A percentile compares a stretch with the other conserved stretches of the same genome.
These are phyloP conservation scores for Mycteria americana DNA, from an alignment of 2,797 vertebrate genomes.

Conservation along the genomic window DNA sequence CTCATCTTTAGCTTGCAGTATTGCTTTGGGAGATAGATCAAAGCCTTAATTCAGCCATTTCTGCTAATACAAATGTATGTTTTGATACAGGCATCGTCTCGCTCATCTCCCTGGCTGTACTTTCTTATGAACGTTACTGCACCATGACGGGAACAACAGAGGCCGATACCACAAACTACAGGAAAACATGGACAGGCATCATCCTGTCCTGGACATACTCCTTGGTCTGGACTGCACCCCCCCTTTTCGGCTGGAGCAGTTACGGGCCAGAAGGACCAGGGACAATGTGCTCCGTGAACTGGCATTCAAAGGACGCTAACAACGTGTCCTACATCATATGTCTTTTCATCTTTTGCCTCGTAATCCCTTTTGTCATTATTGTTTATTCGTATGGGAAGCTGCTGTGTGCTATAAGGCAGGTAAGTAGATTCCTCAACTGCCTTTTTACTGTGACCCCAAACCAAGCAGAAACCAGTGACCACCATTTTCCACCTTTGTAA, in stretches of 20 bases:
- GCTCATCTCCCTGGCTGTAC: slow-evolving; percentile 82
- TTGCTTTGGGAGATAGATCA: rapidly evolving
- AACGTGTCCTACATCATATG: slow-evolving; percentile 83
- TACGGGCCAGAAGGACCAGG: slow-evolving; percentile 84
- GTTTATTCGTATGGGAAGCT: slow-evolving; percentile 83
- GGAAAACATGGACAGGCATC: slow-evolving; percentile 76
- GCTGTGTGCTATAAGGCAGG: slow-evolving; percentile 80
- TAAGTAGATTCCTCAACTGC: slow-evolving; percentile 53
- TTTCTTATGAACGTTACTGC: slow-evolving; percentile 83
- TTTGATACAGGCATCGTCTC: slow-evolving; percentile 79
- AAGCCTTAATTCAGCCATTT: background rate
- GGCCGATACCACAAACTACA: slow-evolving; percentile 82
- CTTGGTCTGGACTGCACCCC: slow-evolving; percentile 81
- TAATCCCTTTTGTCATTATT: slow-evolving; percentile 80
- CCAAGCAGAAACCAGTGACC: background rate
- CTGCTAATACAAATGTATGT: background rate
- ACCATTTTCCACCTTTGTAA: background rate
- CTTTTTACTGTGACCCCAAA: background rate
- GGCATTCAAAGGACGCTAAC: slow-evolving; percentile 77
- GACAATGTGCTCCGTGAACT: slow-evolving; percentile 85
- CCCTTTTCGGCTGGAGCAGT: slow-evolving; percentile 84
- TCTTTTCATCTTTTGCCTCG: slow-evolving; percentile 84
- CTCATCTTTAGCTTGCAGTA: background rate
- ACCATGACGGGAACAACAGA: slow-evolving; percentile 80
- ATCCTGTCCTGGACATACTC: slow-evolving; percentile 82